Percentiles rank a stretch among this genome's conserved stretches.
These are phyloP conservation scores for Sciurus carolinensis DNA, from an alignment of 2,797 vertebrate genomes.

Conservation along the genomic window DNA sequence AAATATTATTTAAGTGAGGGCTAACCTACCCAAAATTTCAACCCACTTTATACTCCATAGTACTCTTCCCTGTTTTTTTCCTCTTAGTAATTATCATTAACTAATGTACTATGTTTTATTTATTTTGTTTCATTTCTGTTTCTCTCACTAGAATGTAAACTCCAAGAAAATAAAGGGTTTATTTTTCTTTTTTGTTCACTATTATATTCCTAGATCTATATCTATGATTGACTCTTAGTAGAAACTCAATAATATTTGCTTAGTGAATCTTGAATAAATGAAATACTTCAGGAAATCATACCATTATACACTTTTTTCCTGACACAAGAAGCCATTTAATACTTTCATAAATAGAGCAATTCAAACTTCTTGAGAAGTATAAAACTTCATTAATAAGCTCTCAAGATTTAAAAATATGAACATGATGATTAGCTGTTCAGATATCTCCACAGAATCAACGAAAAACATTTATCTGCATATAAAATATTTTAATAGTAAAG, in stretches of 20 bases:
- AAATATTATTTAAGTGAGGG: not conserved
- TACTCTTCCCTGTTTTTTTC: conserved; percentile 39
- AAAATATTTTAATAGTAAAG: conserved; percentile 80
- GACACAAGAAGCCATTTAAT: not conserved
- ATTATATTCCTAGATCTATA: conserved; percentile 1
- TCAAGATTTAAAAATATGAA: not conserved
- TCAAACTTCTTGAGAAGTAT: conserved; percentile 41
- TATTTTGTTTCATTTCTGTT: conserved; percentile 3
- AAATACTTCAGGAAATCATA: conserved; percentile 44
- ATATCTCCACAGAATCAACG: not conserved
- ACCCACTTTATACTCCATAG: not conserved
- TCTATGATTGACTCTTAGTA: not conserved
- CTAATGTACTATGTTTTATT: not conserved
- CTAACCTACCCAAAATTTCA: conserved; percentile 31
- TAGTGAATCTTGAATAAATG: conserved; percentile 24
- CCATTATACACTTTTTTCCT: not conserved
- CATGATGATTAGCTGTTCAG: conserved; percentile 27
- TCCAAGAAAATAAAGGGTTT: conserved; percentile 9
- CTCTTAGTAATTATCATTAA: conserved; percentile 51
- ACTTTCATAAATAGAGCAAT: conserved; percentile 51
- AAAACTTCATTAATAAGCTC: not conserved
- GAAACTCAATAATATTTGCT: conserved; percentile 33
- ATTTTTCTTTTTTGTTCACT: conserved; percentile 18
- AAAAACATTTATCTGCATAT: conserved; percentile 42
- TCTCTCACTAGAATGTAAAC: conserved; percentile 44